Base-by-base conservation (phyloP, 2,797 vertebrate genomes). In the Echeneis naucrates region DNA sequence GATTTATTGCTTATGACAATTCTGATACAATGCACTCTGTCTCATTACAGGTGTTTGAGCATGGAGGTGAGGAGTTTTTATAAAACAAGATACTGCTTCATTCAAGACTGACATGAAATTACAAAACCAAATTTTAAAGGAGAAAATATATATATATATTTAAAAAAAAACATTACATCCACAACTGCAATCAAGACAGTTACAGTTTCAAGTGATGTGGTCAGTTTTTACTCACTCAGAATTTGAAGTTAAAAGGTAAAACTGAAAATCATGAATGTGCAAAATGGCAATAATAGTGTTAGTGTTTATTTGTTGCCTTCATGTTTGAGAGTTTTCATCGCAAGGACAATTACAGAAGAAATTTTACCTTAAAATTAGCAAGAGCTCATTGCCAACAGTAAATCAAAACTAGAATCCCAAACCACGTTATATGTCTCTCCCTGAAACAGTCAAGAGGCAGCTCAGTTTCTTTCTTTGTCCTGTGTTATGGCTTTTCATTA, bases 131-230 rank as follows among this genome's bases (percentile, higher is more conserved):
- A 10, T 60, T 30, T 30, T 23, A 50, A 2, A 58, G 35, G 32
- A 10, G 3, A 12, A 68, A 68, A 69, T 30, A 33, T 71, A 27
- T 23, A 21, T 42, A 64, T 69, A 40, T 37, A n/a, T n/a, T n/a
- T n/a, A n/a, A n/a, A n/a, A n/a, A n/a, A n/a, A n/a, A 80, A 76
- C 52, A 2, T 30, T 70, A 2, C 11, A 56, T 3, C 16, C 1
- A 45, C 59, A 13, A 30, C 4, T 77, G 81, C 48, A 72, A 84
- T 88, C 82, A 86, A 85, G 78, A 30, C 30, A 30, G 6, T 3
- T 30, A 3, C 81, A 62, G 21, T 68, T 73, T 27, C 38, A 65
- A 32, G 27, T 33, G 13, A 32, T 12, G n/a, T 58, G 19, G 84
- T 57, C 38, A 11, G 3, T 24, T 30, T 68, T 61, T 38, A 50